These are phyloP conservation scores for Chiroxiphia lanceolata DNA, from an alignment of 2,797 vertebrate genomes.

Conservation along the genomic window DNA sequence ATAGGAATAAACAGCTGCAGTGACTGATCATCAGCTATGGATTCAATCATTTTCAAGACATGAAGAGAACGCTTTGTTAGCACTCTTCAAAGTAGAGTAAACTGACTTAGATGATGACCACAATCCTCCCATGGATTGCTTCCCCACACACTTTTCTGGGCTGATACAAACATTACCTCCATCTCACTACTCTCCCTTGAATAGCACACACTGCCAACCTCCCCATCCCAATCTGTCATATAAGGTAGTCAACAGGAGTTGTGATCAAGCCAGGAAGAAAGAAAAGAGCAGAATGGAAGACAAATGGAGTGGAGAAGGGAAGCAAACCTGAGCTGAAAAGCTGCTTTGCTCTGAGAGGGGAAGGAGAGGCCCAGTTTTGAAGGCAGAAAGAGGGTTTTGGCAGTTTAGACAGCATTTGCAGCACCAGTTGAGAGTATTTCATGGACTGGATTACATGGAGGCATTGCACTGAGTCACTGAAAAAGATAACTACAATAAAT, in stretches of 20 bases:
- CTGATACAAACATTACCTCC: not conserved
- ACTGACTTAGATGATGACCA: not conserved
- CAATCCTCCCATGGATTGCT: not conserved
- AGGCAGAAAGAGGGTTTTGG: not conserved
- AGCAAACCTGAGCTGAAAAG: not conserved
- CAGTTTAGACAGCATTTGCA: not conserved
- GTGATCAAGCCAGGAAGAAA: not conserved
- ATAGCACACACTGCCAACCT: not conserved
- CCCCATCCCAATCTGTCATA: accelerated
- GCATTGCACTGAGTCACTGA: not conserved
- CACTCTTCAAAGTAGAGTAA: not conserved
- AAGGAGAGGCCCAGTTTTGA: not conserved
- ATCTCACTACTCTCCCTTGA: not conserved
- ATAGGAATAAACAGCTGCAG: not conserved
- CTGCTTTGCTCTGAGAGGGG: not conserved
- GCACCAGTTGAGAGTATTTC: not conserved
- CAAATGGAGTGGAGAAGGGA: not conserved
- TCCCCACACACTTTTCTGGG: not conserved
- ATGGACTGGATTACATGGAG: not conserved
- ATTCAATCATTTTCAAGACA: not conserved
- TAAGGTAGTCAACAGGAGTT: not conserved
- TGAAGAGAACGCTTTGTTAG: not conserved
- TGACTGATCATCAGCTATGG: not conserved
- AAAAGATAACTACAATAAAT: not conserved
- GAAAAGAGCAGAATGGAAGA: not conserved